phyloP scores from a whole-genome alignment of 1,140 invertebrate genomes.

The Nymphalis io region DNA sequence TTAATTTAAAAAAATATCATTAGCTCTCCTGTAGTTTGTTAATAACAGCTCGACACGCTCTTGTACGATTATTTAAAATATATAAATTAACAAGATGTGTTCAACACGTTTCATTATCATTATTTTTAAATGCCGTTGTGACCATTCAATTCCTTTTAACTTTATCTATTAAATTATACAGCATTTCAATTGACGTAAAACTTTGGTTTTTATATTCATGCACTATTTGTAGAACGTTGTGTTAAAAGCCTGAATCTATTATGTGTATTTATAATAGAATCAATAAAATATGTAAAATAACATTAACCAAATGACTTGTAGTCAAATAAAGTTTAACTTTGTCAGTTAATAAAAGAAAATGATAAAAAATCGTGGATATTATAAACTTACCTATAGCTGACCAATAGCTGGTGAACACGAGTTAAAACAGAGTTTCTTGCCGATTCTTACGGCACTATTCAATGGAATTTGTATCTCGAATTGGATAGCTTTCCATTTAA shows the following conservation, averaged over 20 bases:
- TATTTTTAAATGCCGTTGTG: conserved; percentile 5
- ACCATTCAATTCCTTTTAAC: conserved; percentile 13
- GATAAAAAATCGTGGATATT: too few species aligned
- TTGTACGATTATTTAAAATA: background rate
- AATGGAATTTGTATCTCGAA: too few species aligned
- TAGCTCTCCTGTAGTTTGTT: background rate
- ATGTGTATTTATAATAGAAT: too few species aligned
- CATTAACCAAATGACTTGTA: too few species aligned
- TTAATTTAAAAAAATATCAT: background rate
- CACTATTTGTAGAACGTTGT: background rate
- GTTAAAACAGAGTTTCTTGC: too few species aligned
- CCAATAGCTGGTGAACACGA: too few species aligned
- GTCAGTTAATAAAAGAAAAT: background rate
- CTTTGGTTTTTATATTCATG: background rate
- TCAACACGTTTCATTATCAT: conserved; percentile 3
- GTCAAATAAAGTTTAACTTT: too few species aligned
- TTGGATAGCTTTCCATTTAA: too few species aligned
- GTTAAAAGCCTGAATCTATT: background rate
- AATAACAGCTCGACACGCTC: background rate
- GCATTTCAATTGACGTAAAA: background rate
- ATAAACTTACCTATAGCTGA: too few species aligned
- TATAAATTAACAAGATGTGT: conserved; percentile 10
- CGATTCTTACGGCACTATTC: too few species aligned
- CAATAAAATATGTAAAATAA: too few species aligned
- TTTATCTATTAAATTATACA: conserved; percentile 1